Evolutionary conservation across 2,113 vertebrate species (phyloP).

Genomic region (Phainopepla nitens): DNA sequence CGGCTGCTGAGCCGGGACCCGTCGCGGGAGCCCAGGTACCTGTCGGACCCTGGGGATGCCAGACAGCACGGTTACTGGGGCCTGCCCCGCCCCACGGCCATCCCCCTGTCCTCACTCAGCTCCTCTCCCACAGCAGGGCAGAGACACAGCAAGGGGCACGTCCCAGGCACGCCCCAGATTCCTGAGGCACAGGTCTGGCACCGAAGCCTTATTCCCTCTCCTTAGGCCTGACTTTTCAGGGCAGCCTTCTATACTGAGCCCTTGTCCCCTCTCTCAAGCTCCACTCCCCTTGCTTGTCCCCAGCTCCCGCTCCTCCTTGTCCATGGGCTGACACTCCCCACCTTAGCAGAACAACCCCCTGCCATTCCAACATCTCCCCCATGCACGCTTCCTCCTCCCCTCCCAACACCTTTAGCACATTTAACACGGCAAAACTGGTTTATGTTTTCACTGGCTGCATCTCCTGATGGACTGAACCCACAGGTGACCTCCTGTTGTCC

Average conservation of each 20-base stretch:
- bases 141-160: fast-evolving
- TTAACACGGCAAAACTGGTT: not conserved
- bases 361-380: fast-evolving
- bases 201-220: fast-evolving
- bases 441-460: not conserved
- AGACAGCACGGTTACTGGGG: not conserved
- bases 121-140: not conserved
- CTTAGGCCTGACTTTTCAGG: not conserved
- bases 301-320: not conserved
- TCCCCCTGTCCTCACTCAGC: not conserved
- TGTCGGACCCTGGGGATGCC: conserved; percentile 69
- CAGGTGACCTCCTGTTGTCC: fast-evolving
- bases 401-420: not conserved
- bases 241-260: not conserved
- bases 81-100: fast-evolving
- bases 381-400: fast-evolving
- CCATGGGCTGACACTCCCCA: not conserved
- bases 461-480: not conserved
- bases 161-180: fast-evolving
- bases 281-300: not conserved
- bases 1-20: conserved; percentile 71
- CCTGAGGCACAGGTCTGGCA: fast-evolving
- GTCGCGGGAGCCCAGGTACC: conserved; percentile 74
- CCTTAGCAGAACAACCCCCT: not conserved
- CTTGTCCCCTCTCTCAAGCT: not conserved